Evolutionary conservation across 2,113 vertebrate species (phyloP), one percentile per base, ranked within the genome.

Genomic region (Microtus pennsylvanicus): DNA sequence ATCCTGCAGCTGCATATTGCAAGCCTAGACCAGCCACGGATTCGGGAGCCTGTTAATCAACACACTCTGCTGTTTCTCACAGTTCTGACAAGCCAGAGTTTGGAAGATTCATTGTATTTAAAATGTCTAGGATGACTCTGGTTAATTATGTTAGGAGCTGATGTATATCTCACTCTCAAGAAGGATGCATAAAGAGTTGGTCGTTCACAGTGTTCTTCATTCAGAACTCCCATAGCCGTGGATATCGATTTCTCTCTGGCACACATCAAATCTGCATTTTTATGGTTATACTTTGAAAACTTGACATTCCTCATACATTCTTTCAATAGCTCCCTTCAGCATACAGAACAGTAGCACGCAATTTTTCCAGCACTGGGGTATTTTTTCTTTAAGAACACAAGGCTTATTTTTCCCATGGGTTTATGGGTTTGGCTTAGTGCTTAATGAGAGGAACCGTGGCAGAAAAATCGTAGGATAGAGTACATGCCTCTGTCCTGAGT

Each of bases 221-320:
- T 95, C n/a, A n/a, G 85, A 72, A 50, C 80, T 93, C 75, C 28
- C 35, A 38, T 35, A 45, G 85, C 9, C 38, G 89, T 77, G 24
- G n/a, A 76, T 92, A 89, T 83, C 1, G 19, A 67, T 1, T 87
- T 95, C n/a, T 94, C 4, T 90, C n/a, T 47, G 16, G 55, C 7
- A 92, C 72, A 87, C 26, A 82, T 95, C 19, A 89, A 13, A 50
- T 91, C 26, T 94, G n/a, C 35, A 76, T 88, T 89, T 93, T 76
- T 69, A 30, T 89, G 35, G 7, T 26, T 65, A 33, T 7, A 22
- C 69, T 94, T 91, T 87, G 88, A 61, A 96, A 94, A 28, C 2
- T 12, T 91, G 87, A 72, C 22, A 55, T 70, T 92, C 76, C 7
- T 89, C 52, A 83, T 47, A 83, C 70, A 81, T 50, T 17, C 42